phyloP scores from a whole-genome alignment of 2,888 invertebrate genomes.

The Tachina grossa region DNA sequence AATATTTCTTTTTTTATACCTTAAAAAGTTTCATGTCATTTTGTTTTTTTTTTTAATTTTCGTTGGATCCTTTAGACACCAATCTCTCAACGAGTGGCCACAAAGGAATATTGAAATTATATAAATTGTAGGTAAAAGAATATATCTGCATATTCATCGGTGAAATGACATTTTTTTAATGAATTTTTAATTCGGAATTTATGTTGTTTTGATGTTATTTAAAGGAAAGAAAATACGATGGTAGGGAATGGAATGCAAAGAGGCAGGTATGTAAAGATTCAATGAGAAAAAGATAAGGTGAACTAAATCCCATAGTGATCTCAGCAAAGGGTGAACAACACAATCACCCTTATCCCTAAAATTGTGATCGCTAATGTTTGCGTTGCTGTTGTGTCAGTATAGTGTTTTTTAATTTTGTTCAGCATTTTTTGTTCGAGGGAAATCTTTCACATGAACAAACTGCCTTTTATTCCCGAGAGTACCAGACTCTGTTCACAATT shows the following conservation, averaged over 20 bases:
- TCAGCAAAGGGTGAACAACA: no score
- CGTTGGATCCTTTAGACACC: constrained; percentile 31
- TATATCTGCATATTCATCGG: constrained; percentile 58
- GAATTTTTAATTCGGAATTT: constrained; percentile 25
- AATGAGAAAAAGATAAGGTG: no score
- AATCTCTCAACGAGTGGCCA: constrained; percentile 47
- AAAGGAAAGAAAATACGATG: background rate
- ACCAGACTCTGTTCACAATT: no score
- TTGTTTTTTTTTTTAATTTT: background rate
- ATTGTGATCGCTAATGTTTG: no score
- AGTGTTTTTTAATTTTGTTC: no score
- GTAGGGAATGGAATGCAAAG: background rate
- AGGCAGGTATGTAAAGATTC: no score
- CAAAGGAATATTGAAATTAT: constrained; percentile 43
- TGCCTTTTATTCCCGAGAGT: no score
- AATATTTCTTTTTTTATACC: constrained; percentile 23
- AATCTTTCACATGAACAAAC: no score
- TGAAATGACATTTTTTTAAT: constrained; percentile 60
- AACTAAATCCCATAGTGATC: no score
- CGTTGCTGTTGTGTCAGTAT: no score
- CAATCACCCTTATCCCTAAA: no score
- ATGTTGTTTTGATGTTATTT: constrained; percentile 9
- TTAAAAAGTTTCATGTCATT: constrained; percentile 29
- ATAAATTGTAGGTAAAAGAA: constrained; percentile 12
- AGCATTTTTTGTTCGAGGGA: no score